These are phyloP conservation scores for Centropristis striata DNA, from an alignment of 2,113 vertebrate genomes.

Conservation along the genomic window DNA sequence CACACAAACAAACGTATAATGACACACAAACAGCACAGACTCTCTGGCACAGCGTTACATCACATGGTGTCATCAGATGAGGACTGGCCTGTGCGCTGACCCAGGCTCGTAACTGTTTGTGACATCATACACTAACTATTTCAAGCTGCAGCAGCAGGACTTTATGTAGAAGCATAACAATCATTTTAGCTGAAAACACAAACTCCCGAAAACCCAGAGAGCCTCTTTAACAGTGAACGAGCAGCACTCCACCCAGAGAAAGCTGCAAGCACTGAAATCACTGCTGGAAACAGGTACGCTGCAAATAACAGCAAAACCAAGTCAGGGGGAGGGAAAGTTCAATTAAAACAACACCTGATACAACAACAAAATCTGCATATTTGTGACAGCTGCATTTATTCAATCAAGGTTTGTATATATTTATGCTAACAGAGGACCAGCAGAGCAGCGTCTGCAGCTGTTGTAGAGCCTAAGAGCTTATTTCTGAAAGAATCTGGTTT, in stretches of 20 bases:
- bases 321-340: too few species aligned
- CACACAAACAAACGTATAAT: slow-evolving; percentile 1
- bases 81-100: background rate
- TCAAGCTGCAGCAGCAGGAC: background rate
- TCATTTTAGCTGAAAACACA: background rate
- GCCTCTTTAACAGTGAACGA: background rate
- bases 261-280: background rate
- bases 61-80: slow-evolving; percentile 4
- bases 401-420: too few species aligned
- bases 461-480: too few species aligned
- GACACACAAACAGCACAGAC: background rate
- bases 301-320: too few species aligned
- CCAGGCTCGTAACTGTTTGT: background rate
- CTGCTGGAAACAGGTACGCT: too few species aligned
- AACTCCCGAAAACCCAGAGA: background rate
- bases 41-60: background rate
- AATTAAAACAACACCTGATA: too few species aligned
- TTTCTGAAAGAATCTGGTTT: too few species aligned
- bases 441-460: too few species aligned
- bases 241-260: background rate
- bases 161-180: background rate
- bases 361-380: too few species aligned
- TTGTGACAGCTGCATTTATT: too few species aligned
- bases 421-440: too few species aligned
- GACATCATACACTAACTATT: background rate